Evolutionary conservation across 2,888 invertebrate species (phyloP), one percentile per base, ranked within the genome.

Genomic region (Phlogophora meticulosa): DNA sequence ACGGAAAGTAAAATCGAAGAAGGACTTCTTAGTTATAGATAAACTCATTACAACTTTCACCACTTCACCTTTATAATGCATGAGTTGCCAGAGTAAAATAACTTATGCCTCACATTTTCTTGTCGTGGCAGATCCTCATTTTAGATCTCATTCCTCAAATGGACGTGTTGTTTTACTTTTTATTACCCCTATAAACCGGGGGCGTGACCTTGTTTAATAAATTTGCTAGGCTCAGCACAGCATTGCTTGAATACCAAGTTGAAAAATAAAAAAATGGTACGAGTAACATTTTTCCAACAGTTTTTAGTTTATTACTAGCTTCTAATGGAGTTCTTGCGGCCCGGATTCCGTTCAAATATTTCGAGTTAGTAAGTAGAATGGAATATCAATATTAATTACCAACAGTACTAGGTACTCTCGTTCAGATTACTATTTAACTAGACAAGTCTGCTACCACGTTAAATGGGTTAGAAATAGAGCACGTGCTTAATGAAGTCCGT

Each of bases 91-190:
- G 43, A 34, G 61, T 74, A 67, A 71, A 77, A 72, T 79, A 80
- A 78, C 73, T 60, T 43, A 48, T 36, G 53, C 55, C 80, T 82
- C 80, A 80, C 69, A 80, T 76, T 85, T 83, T 81, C 81, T 78
- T 76, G 78, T 72, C 81, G 78, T 72, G 72, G 76, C 80, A 88
- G 87, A 89, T 88, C 84, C 87, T 90, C 86, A 89, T 91, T 92
- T 82, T 86, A 90, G 90, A 91, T 91, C 90, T 92, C 93, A 93
- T 94, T 90, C 88, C 89, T 86, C 86, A 90, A 88, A 92, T 91
- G 93, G 91, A 91, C 91, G 91, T 87, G 91, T 90, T 93, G 90
- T 90, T 92, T 91, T 91, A 91, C 88, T 90, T 93, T 93, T 94
- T 93, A 93, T 93, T 90, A 87, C 88, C 75, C 81, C 86, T 87